Evolutionary conservation across 2,113 vertebrate species (phyloP), one percentile per base, ranked within the genome.

Genomic region (Colinus virginianus): DNA sequence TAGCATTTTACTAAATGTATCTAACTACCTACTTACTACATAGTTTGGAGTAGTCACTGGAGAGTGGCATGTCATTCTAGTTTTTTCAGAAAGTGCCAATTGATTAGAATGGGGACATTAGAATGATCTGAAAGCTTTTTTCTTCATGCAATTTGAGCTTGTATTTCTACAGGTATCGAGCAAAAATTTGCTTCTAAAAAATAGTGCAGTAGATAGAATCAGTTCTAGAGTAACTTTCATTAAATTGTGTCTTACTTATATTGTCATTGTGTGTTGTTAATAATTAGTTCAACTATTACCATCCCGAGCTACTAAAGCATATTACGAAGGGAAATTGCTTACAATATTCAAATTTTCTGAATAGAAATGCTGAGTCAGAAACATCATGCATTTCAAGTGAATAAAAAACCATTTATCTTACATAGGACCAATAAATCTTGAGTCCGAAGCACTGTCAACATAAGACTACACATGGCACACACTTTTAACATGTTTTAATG

Each of bases 71-170:
- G 28, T 61, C 48, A 45, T 66, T 77, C 48, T 22, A 48, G 13
- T 45, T 78, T 67, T 58, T 19, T 0, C 1, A 14, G 34, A 75
- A 30, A 26, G 8, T 32, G 6, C 1, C 36, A 4, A 42, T 71
- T 81, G 43, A 13, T 66, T 55, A 49, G 67, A 30, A 19, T 66
- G 26, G 11, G 55, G 21, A 68, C 81, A 1, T 51, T 40, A 8
- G 46, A 32, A 11, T 28, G 4, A 63, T 59, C 22, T n/a, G 36
- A 72, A 76, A 53, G 53, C 20, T 5, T 84, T 88, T 77, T 90
- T 66, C n/a, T 34, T 77, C 74, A 62, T 74, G 49, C 7, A 72
- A 13, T 15, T 48, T 30, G 4, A 36, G 2, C 68, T 32, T 20
- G 6, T 82, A 71, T 43, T 94, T 86, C 66, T 84, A 40, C 38